Evolutionary conservation across 2,113 vertebrate species (phyloP), one percentile per base, ranked within the genome.

Genomic region (Larimichthys crocea): DNA sequence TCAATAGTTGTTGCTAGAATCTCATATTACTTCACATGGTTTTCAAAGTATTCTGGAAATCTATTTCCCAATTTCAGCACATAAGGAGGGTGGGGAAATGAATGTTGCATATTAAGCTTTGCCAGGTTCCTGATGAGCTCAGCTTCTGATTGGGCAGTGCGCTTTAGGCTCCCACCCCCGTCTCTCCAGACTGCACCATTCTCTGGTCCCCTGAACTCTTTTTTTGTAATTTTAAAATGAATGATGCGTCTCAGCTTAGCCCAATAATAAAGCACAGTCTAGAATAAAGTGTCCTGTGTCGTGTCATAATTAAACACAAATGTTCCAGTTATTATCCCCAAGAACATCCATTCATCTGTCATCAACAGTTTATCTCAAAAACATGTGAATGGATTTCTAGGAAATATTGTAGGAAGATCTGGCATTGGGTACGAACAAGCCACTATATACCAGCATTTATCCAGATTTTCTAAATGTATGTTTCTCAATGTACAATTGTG

Each of bases 241-340:
- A 99, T 99, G 97, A 99, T 96, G 98, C 97, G 97, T 99, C 97
- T 97, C 97, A 97, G 98, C 97, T 99, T 99, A 99, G 97, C 97
- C 98, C 97, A 97, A 97, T 95, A 99, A 99, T 98, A 99, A 99
- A 99, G 97, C 98, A 99, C 98, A 99, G 97, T 98, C 97, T 99
- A 98, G 97, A 97, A 96, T 96, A 95, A 91, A 83, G 59, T 65
- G 55, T 80, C 77, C 82, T 89, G 91, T 87, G 83, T 94, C 56
- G 55, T 86, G 91, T 94, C 90, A 81, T 92, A 69, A 76, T 92
- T 94, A 57, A 82, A 3, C 7, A 42, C 19, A 17, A 50, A 17
- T 16, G 9, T 24, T 17, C 19, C 24, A 3, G 1, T 20, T 26
- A 20, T 40, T 59, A 4, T 17, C 10, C n/a, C 1, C 2, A 56